Percentiles rank a stretch among this genome's conserved stretches.
phyloP scores from a whole-genome alignment of 2,888 invertebrate species.

The Allolobophora icterica region DNA sequence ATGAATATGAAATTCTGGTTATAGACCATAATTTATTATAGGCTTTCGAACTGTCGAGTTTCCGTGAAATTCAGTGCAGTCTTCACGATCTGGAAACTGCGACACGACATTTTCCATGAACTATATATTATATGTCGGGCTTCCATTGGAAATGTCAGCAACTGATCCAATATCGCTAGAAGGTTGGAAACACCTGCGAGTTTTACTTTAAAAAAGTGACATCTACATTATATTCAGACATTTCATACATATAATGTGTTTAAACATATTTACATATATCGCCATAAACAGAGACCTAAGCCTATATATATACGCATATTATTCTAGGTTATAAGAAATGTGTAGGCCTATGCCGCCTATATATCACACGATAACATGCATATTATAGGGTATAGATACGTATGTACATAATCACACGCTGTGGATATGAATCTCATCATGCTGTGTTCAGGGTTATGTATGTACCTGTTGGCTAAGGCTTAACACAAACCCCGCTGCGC shows the following conservation, averaged over 20 bases:
- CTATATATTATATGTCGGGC: too few species aligned
- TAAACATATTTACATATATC: too few species aligned
- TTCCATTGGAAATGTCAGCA: background rate
- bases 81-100: too few species aligned
- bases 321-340: background rate
- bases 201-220: background rate
- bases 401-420: too few species aligned
- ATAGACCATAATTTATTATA: too few species aligned
- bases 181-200: background rate
- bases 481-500: background rate
- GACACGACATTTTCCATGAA: too few species aligned
- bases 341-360: background rate
- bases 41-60: too few species aligned
- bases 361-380: background rate
- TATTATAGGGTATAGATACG: background rate
- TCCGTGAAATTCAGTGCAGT: too few species aligned
- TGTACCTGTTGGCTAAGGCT: background rate
- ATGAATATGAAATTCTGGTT: too few species aligned
- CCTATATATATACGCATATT: background rate
- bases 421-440: background rate
- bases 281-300: too few species aligned
- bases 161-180: background rate
- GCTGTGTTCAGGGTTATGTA: background rate
- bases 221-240: background rate
- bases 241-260: background rate